A percentile compares a stretch with the other conserved stretches of the same genome.
Conservation (phyloP, 2,113 vertebrate genomes). For the Ia io region DNA sequence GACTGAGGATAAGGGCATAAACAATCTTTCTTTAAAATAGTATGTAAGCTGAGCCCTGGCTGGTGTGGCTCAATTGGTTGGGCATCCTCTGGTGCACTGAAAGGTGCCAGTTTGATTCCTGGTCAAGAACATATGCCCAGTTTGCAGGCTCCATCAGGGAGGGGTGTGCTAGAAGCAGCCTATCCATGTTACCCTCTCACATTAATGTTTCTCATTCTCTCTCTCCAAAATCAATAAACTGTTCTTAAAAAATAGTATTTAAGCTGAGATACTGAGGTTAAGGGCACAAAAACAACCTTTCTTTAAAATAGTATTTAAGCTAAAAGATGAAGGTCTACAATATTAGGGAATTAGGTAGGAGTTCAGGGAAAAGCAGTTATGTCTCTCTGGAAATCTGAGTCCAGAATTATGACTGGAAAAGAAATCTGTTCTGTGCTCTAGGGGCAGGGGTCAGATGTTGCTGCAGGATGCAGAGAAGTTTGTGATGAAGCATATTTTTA, state of each 20-base stretch:
- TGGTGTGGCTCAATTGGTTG: not conserved
- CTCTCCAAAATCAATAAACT: not conserved
- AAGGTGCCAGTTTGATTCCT: not conserved
- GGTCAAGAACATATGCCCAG: not conserved
- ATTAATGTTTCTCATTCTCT: not conserved
- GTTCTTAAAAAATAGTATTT: not conserved
- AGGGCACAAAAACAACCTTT: not conserved
- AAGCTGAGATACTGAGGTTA: not conserved
- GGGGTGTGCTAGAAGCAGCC: not conserved
- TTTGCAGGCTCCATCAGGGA: not conserved
- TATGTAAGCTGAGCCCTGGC: not conserved
- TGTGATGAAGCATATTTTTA: not conserved
- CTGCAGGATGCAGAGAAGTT: not conserved
- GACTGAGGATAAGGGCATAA: not conserved
- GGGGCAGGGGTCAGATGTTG: not conserved
- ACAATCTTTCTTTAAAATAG: not conserved
- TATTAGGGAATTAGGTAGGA: not conserved
- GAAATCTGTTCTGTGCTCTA: not conserved
- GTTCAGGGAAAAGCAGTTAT: not conserved
- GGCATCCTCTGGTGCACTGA: not conserved
- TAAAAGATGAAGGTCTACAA: not conserved
- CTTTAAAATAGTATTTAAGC: not conserved
- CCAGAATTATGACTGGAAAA: not conserved
- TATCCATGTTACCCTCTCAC: not conserved
- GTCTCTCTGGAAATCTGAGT: not conserved